Percentiles rank a stretch among this genome's conserved stretches.
phyloP scores from a whole-genome alignment of 2,888 invertebrate species.

The Pterostichus niger region DNA sequence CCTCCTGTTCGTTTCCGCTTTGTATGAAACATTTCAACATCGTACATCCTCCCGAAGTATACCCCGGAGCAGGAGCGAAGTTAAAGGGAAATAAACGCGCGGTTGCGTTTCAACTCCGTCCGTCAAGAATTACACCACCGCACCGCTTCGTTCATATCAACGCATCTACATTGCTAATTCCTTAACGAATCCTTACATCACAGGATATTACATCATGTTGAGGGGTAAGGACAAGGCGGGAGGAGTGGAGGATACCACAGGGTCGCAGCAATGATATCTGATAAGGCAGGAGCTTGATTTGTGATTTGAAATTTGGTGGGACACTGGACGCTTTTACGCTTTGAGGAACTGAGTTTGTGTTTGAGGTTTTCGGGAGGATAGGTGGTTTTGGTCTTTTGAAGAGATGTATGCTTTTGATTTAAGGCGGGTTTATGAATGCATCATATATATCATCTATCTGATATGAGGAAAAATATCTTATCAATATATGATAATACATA shows the following conservation, averaged over 20 bases:
- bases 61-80: too few species aligned
- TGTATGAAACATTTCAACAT: too few species aligned
- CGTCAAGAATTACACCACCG: slow-evolving; percentile 33
- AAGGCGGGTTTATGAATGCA: too few species aligned
- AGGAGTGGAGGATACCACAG: not conserved
- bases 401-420: too few species aligned
- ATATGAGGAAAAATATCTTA: too few species aligned
- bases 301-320: slow-evolving; percentile 46
- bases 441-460: too few species aligned
- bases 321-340: slow-evolving; percentile 6
- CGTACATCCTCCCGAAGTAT: too few species aligned
- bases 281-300: slow-evolving; percentile 34
- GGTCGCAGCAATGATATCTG: slow-evolving; percentile 10
- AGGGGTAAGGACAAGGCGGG: slow-evolving; percentile 32
- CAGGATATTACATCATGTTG: slow-evolving; percentile 58
- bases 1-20: too few species aligned
- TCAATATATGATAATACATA: too few species aligned
- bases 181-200: slow-evolving; percentile 66
- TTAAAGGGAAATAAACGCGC: slow-evolving; percentile 35
- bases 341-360: slow-evolving; percentile 27
- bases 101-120: slow-evolving; percentile 14
- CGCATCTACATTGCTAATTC: slow-evolving; percentile 65
- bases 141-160: slow-evolving; percentile 51
- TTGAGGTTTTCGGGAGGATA: not conserved
- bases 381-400: not conserved